Percentiles rank a stretch among this genome's conserved stretches.
Evolutionary conservation across 1,140 invertebrate genomes (phyloP).

Genomic region (Atta cephalotes): DNA sequence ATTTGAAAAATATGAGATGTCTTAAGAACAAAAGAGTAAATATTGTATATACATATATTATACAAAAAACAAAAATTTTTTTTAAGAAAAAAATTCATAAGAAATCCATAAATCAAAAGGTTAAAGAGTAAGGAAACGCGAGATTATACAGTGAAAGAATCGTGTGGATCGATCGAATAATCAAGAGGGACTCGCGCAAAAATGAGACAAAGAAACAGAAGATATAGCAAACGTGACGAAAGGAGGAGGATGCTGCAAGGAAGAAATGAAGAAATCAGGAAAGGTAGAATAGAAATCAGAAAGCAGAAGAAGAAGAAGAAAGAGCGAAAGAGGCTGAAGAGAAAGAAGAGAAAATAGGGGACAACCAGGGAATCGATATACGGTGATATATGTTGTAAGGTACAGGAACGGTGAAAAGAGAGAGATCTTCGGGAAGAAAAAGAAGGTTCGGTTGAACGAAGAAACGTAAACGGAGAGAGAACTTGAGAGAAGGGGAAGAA

Average conservation of each 20-base stretch:
- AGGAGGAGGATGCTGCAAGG: not conserved
- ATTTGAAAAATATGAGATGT: not conserved
- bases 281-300: conserved; percentile 47
- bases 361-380: conserved; percentile 21
- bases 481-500: conserved; percentile 69
- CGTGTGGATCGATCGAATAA: not conserved
- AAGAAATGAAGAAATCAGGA: conserved; percentile 67
- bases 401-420: not conserved
- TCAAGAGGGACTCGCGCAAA: not conserved
- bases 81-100: not conserved
- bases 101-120: not conserved
- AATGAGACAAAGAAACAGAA: conserved; percentile 19
- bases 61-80: not conserved
- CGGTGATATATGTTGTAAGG: conserved; percentile 66
- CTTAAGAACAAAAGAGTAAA: not conserved
- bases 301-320: not conserved
- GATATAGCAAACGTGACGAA: not conserved
- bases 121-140: conserved; percentile 3
- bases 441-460: conserved; percentile 45
- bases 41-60: too few species aligned
- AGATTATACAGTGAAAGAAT: not conserved
- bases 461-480: conserved; percentile 14
- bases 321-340: not conserved
- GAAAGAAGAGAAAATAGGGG: not conserved
- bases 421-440: not conserved